A percentile compares a stretch with the other conserved stretches of the same genome.
These are phyloP conservation scores for Pyrrhosoma nymphula DNA, from an alignment of 2,888 invertebrate genomes.

Conservation along the genomic window DNA sequence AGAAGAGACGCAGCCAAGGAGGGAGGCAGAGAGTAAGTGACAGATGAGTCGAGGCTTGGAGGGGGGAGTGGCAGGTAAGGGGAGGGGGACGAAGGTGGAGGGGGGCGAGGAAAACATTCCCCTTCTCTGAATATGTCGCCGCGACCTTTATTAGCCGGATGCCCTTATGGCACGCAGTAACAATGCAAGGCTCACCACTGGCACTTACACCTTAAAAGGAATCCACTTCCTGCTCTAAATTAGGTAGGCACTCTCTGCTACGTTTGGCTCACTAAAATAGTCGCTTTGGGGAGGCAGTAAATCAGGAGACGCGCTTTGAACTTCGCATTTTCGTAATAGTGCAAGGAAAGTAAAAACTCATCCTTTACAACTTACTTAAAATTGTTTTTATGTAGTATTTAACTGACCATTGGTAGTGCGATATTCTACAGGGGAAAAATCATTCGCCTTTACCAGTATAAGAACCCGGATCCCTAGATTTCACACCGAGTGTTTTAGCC, in stretches of 20 bases:
- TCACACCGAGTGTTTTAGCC: no score
- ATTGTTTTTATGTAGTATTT: no score
- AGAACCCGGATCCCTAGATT: no score
- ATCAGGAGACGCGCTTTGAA: not conserved
- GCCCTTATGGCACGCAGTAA: not conserved
- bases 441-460: no score
- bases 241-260: not conserved
- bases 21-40: not conserved
- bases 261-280: no score
- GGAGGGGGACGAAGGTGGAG: not conserved
- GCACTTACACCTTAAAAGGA: not conserved
- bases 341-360: no score
- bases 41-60: not conserved
- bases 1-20: not conserved
- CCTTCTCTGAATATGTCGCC: not conserved
- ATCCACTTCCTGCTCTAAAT: not conserved
- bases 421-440: no score
- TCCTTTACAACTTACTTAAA: no score
- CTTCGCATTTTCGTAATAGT: no score
- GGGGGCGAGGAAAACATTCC: not conserved
- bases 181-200: not conserved
- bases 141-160: slow-evolving; percentile 20
- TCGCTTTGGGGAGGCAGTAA: not conserved
- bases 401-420: no score
- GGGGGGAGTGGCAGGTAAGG: no score